Evolutionary conservation across 2,888 invertebrate genomes (phyloP).

Genomic region (Athrips mouffetella): DNA sequence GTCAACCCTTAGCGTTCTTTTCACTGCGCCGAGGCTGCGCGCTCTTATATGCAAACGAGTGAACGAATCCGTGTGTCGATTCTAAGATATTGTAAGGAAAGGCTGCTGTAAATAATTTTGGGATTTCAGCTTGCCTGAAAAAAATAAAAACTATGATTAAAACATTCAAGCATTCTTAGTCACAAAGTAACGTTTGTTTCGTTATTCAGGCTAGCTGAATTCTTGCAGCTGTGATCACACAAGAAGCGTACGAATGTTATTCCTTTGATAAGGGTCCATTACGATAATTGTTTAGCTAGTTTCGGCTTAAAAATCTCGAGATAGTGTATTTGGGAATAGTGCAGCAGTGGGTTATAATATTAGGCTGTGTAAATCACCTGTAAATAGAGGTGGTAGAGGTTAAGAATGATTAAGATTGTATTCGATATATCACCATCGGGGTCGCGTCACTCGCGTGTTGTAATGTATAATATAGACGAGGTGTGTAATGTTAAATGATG

Average conservation of each 20-base stretch:
- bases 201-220: too few species aligned
- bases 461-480: constrained; percentile 35
- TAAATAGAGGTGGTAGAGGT: constrained; percentile 54
- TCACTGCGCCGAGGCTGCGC: too few species aligned
- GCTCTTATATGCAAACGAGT: too few species aligned
- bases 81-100: too few species aligned
- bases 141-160: too few species aligned
- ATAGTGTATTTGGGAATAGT: constrained; percentile 37
- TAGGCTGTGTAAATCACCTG: constrained; percentile 70
- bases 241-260: constrained; percentile 19
- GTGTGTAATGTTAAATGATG: constrained; percentile 50
- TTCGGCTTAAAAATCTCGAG: constrained; percentile 8
- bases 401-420: constrained; percentile 49
- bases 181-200: too few species aligned
- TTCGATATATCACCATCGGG: constrained; percentile 35
- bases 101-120: too few species aligned
- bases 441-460: constrained; percentile 38
- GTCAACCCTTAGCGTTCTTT: too few species aligned
- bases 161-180: too few species aligned
- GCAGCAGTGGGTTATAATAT: constrained; percentile 65
- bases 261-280: constrained; percentile 38
- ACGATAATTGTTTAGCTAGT: constrained; percentile 42
- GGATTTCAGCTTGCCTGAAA: too few species aligned
- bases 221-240: constrained; percentile 7
- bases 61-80: too few species aligned